phyloP scores from a whole-genome alignment of 2,797 vertebrate species.

The Aplochiton taeniatus region DNA sequence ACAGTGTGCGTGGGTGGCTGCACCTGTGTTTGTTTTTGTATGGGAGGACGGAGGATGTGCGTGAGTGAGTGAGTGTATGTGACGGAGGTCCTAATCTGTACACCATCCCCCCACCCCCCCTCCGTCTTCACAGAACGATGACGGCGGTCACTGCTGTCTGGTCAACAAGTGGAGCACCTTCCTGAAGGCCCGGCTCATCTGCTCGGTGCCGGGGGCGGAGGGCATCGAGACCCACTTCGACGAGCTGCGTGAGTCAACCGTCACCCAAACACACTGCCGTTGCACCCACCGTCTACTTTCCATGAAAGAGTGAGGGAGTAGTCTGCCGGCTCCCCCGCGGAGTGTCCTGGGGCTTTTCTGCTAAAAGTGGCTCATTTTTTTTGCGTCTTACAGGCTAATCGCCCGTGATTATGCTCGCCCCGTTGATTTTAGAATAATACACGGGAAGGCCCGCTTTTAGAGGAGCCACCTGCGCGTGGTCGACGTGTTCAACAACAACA shows the following conservation, averaged over 20 bases:
- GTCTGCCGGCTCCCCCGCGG: constrained; percentile 9
- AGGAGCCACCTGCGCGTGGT: constrained; percentile 42
- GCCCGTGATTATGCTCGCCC: constrained; percentile 44
- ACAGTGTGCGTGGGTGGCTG: constrained; percentile 48
- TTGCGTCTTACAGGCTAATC: constrained; percentile 30
- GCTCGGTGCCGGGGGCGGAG: constrained; percentile 91
- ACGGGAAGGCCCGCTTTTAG: constrained; percentile 29
- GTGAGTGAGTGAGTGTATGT: constrained; percentile 32
- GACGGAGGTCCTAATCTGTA: constrained; percentile 35
- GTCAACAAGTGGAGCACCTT: constrained; percentile 99
- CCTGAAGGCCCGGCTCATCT: constrained; percentile 95
- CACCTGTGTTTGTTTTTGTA: constrained; percentile 62
- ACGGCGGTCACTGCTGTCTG: constrained; percentile 95
- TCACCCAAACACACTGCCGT: not conserved
- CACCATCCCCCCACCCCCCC: constrained; percentile 3
- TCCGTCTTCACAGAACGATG: constrained; percentile 84
- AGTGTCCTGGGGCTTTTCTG: constrained; percentile 17
- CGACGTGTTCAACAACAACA: not conserved
- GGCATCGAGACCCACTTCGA: constrained; percentile 98
- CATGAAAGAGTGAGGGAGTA: constrained; percentile 17
- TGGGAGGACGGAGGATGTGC: constrained; percentile 34
- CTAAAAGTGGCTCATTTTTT: constrained; percentile 34
- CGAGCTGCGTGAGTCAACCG: constrained; percentile 87
- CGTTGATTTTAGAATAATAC: constrained; percentile 30
- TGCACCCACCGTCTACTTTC: constrained; percentile 2